These are phyloP conservation scores for Cremastinae sp. DNA, from an alignment of 2,888 invertebrate genomes.

Conservation along the genomic window DNA sequence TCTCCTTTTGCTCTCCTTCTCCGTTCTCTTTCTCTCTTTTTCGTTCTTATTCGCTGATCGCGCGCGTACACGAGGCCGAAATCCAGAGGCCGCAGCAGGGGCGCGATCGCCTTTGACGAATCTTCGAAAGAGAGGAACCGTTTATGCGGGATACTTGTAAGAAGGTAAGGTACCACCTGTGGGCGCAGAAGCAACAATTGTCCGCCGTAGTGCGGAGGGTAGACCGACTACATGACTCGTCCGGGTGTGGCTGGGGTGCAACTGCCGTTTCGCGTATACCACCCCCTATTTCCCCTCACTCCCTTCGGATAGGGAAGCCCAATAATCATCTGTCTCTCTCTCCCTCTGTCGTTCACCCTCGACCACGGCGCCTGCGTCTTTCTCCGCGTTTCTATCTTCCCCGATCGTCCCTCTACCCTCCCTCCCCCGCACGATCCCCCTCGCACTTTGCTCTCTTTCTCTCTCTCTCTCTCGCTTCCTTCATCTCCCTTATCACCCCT, in stretches of 20 bases:
- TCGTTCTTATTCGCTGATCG: neutral
- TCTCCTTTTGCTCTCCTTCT: too few relatives aligned
- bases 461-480: slow-evolving; percentile 37
- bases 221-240: slow-evolving; percentile 80
- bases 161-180: slow-evolving; percentile 78
- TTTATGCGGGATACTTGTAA: slow-evolving; percentile 56
- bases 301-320: slow-evolving; percentile 41
- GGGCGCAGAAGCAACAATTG: slow-evolving; percentile 80
- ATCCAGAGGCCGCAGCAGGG: neutral
- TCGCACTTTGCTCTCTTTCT: slow-evolving; percentile 19
- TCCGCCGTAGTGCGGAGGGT: slow-evolving; percentile 80
- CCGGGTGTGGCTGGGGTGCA: slow-evolving; percentile 80
- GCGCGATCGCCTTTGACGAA: slow-evolving; percentile 28
- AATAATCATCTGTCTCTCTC: slow-evolving; percentile 40
- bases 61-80: neutral
- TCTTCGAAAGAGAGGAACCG: slow-evolving; percentile 30
- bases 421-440: neutral
- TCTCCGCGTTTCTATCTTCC: too few relatives aligned
- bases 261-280: slow-evolving; percentile 67
- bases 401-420: too few relatives aligned
- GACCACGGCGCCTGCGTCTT: slow-evolving; percentile 70
- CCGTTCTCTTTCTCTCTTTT: too few relatives aligned
- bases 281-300: slow-evolving; percentile 59
- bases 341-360: slow-evolving; percentile 52
- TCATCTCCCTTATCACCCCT: slow-evolving; percentile 33